Conservation (phyloP, 1,140 invertebrate species). For the Drosophila pandora region DNA sequence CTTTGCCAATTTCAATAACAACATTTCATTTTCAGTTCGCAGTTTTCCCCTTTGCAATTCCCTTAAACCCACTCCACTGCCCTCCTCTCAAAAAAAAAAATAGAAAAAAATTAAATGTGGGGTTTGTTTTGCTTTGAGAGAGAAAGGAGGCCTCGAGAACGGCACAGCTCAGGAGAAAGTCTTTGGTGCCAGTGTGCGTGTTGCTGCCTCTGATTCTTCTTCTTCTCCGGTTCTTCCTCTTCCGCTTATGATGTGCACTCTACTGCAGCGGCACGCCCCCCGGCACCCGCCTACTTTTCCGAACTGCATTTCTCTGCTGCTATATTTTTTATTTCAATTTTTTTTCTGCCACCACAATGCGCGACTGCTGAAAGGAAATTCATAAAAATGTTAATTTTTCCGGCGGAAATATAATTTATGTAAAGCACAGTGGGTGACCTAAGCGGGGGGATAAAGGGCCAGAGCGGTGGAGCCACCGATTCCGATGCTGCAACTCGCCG, state of each 20-base stretch:
- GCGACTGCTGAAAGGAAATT: conserved; percentile 77
- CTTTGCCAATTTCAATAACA: conserved; percentile 81
- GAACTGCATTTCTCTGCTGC: conserved; percentile 25
- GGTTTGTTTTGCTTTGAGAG: conserved; percentile 31
- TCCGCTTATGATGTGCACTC: conserved; percentile 9
- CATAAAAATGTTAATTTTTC: conserved; percentile 83
- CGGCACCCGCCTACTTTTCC: conserved; percentile 10
- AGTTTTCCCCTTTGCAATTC: conserved; percentile 41
- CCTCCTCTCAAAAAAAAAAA: conserved; percentile 35
- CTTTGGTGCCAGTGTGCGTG: conserved; percentile 74
- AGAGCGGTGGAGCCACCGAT: neutral
- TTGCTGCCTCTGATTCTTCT: conserved; percentile 19
- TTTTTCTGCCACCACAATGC: conserved; percentile 66
- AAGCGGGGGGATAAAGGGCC: conserved; percentile 33
- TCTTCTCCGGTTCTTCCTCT: conserved; percentile 28
- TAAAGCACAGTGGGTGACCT: conserved; percentile 78
- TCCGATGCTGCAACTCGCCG: conserved; percentile 10
- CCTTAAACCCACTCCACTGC: conserved; percentile 33
- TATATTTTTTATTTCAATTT: conserved; percentile 20
- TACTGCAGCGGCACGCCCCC: conserved; percentile 27
- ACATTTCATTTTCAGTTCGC: conserved; percentile 76
- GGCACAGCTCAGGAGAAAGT: conserved; percentile 16
- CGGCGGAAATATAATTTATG: conserved; percentile 82
- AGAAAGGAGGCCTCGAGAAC: conserved; percentile 20
- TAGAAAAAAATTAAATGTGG: conserved; percentile 16